Base-by-base conservation (phyloP, 2,888 invertebrate species). In the Coenonympha arcania region DNA sequence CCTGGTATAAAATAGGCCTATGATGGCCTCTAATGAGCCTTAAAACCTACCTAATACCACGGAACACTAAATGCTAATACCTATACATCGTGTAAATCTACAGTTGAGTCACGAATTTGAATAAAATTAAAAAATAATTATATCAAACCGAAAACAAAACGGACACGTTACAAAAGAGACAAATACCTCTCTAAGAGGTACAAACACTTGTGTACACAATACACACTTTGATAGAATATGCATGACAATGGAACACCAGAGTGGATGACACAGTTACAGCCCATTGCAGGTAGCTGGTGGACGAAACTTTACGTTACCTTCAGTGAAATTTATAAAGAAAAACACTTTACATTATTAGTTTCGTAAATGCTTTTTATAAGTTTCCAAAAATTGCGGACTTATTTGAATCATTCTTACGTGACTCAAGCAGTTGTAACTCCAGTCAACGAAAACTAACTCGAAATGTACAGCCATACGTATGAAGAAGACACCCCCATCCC, bases 181-280 rank as follows among this genome's bases (percentile, higher is more conserved):
- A 73, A 73, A 64, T 61, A 61, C 57, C 40, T 48, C 37, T 44
- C 37, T 48, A 51, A 52, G 46, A 47, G 43, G 42, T 37, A 34
- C 36, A 41, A n/a, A 54, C 84, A 86, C 85, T 84, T 87, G 87
- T 81, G 81, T 78, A 80, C 79, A 87, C 78, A 78, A 70, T 65
- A 71, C 69, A 57, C 63, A 69, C 69, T 82, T 81, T 84, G 79
- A 85, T 85, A 78, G 72, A 75, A 85, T 86, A 83, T 85, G 69
- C 85, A 85, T 86, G 68, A 86, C 85, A 86, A 86, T 73, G 69
- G 81, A 46, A 56, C 68, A 66, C 66, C 75, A 71, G 66, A 67
- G 68, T 75, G 67, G 72, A 71, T 74, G 79, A 78, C 75, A 81
- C 85, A 85, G 85, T 84, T 72, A 68, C 64, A 55, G 61, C 54